Evolutionary conservation across 64 coral and sea anemone species (phyloP).

Genomic region (Pachyseris speciosa): DNA sequence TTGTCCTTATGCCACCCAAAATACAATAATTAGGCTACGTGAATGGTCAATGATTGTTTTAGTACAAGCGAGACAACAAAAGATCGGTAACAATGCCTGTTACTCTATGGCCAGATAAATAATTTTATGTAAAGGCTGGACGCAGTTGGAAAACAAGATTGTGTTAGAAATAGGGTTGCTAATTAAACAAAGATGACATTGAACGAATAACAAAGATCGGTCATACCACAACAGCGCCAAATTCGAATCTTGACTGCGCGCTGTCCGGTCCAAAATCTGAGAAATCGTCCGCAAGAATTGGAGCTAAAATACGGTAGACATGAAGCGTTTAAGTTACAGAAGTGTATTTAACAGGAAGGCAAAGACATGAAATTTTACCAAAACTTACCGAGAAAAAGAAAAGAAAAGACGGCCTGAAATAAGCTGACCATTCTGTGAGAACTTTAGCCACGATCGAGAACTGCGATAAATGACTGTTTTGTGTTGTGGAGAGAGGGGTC

Average conservation of each 20-base stretch:
- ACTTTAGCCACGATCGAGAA: not conserved
- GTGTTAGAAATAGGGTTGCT: not conserved
- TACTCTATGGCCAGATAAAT: no score
- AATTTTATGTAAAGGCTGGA: no score
- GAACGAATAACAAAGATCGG: not conserved
- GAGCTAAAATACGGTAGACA: not conserved
- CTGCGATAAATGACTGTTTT: not conserved
- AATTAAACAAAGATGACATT: not conserved
- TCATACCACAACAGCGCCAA: constrained; percentile 50
- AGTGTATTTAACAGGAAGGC: not conserved
- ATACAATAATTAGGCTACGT: not conserved
- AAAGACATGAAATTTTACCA: not conserved
- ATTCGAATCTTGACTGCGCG: constrained; percentile 47
- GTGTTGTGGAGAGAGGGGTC: not conserved
- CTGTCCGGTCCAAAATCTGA: constrained; percentile 36
- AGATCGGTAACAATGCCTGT: no score
- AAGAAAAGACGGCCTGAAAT: not conserved
- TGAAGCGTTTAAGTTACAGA: not conserved
- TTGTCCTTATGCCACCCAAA: not conserved
- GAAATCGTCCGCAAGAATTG: constrained; percentile 9
- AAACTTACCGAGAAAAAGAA: constrained; percentile 13
- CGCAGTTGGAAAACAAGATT: no score
- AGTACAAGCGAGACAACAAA: not conserved
- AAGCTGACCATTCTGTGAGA: not conserved
- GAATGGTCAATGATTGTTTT: not conserved